These are phyloP conservation scores for Ophioninae sp. DNA, from an alignment of 2,888 invertebrate genomes.

Conservation along the genomic window DNA sequence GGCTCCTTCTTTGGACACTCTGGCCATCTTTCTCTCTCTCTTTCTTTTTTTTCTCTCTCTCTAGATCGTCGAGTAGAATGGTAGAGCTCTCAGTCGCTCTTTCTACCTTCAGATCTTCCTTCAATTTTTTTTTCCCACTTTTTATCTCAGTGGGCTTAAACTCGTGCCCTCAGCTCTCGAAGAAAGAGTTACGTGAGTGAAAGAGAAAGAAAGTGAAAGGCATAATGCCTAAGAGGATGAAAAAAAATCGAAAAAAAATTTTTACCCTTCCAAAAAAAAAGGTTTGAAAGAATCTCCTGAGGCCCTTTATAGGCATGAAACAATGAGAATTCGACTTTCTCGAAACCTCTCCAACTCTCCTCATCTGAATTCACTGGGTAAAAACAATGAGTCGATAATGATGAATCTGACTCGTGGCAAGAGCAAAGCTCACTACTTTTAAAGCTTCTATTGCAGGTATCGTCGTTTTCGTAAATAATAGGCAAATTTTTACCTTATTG, in stretches of 20 bases:
- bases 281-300: constrained; percentile 32
- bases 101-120: constrained; percentile 27
- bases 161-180: constrained; percentile 26
- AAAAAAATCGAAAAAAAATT: constrained; percentile 27
- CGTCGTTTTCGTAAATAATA: too few relatives aligned
- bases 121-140: constrained; percentile 35
- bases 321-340: constrained; percentile 38
- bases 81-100: not conserved
- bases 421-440: not conserved
- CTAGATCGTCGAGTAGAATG: not conserved
- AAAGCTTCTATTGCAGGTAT: not conserved
- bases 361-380: not conserved
- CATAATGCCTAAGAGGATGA: constrained; percentile 34
- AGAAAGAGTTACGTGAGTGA: constrained; percentile 29
- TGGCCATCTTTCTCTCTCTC: constrained; percentile 38
- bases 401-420: constrained; percentile 10
- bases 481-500: not conserved
- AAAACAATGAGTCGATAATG: not conserved
- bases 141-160: constrained; percentile 27
- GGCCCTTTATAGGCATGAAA: constrained; percentile 26
- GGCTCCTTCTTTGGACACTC: constrained; percentile 53
- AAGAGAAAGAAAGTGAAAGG: constrained; percentile 45
- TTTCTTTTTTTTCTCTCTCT: constrained; percentile 44
- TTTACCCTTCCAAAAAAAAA: constrained; percentile 6
- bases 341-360: constrained; percentile 9